Evolutionary conservation across 1,140 invertebrate species (phyloP).

Genomic region (Dinoponera quadriceps): DNA sequence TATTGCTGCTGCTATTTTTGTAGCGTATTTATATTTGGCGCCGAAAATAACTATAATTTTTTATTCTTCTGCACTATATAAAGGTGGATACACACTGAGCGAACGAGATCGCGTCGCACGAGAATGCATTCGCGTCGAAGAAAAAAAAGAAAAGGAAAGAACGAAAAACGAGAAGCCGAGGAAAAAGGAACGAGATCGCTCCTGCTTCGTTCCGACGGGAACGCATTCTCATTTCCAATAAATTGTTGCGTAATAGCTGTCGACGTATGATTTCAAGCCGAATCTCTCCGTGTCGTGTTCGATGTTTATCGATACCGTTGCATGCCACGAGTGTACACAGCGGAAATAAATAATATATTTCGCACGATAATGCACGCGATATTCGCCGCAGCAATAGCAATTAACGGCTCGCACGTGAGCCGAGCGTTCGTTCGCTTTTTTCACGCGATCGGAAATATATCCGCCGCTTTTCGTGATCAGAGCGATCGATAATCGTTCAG

Average conservation of each 20-base stretch:
- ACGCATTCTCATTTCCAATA: not conserved
- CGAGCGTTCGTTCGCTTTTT: not conserved
- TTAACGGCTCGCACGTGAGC: not conserved
- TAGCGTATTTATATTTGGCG: no score
- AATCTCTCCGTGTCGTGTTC: not conserved
- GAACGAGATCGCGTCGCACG: not conserved
- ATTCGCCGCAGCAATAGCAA: not conserved
- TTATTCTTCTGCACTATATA: no score
- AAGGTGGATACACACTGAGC: no score
- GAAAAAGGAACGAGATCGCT: not conserved
- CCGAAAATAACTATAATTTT: no score
- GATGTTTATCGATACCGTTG: not conserved
- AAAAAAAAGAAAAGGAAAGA: no score
- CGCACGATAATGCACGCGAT: not conserved
- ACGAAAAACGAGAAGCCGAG: no score
- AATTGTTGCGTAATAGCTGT: not conserved
- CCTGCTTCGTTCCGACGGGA: no score
- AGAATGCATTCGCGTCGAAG: no score
- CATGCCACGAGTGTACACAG: not conserved
- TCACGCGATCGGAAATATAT: slow-evolving; percentile 20
- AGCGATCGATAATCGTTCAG: slow-evolving; percentile 31
- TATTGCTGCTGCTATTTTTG: no score
- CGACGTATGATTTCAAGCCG: not conserved
- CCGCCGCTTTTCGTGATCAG: not conserved
- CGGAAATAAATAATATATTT: slow-evolving; percentile 3